These are phyloP conservation scores for Agrotis segetum DNA, from an alignment of 2,888 invertebrate species.

Conservation along the genomic window DNA sequence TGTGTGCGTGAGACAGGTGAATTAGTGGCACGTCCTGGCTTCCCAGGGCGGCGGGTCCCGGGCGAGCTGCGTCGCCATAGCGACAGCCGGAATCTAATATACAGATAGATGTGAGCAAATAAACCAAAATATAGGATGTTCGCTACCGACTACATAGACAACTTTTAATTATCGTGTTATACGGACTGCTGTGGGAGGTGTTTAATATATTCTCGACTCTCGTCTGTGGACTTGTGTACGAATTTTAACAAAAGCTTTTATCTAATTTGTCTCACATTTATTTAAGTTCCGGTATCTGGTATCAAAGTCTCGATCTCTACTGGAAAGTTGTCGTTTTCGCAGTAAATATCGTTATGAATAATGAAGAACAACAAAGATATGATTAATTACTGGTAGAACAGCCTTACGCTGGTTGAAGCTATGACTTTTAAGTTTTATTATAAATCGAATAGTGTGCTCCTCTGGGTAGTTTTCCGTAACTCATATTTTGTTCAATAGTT, in stretches of 20 bases:
- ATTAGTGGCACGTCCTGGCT: slow-evolving; percentile 77
- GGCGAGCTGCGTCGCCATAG: slow-evolving; percentile 83
- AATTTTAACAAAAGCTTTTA: slow-evolving; percentile 14
- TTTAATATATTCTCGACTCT: slow-evolving; percentile 35
- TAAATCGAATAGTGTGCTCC: background rate
- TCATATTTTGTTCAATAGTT: background rate
- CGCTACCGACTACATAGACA: slow-evolving; percentile 54
- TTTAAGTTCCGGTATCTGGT: background rate
- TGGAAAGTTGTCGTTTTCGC: background rate
- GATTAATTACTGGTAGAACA: background rate
- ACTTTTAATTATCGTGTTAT: slow-evolving; percentile 62
- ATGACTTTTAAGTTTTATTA: background rate
- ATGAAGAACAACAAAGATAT: slow-evolving; percentile 4
- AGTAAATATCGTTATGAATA: background rate
- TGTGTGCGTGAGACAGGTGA: slow-evolving; percentile 83
- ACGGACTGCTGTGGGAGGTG: slow-evolving; percentile 28
- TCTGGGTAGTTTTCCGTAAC: background rate
- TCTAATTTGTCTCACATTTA: slow-evolving; percentile 14
- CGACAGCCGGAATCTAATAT: slow-evolving; percentile 81
- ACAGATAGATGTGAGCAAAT: slow-evolving; percentile 73
- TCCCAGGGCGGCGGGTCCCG: slow-evolving; percentile 77
- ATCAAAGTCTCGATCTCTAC: background rate
- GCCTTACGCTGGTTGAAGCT: no score
- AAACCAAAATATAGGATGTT: slow-evolving; percentile 72
- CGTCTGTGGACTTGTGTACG: slow-evolving; percentile 1